Evolutionary conservation across 1,140 invertebrate genomes (phyloP).

Genomic region (Drosophila pachea): DNA sequence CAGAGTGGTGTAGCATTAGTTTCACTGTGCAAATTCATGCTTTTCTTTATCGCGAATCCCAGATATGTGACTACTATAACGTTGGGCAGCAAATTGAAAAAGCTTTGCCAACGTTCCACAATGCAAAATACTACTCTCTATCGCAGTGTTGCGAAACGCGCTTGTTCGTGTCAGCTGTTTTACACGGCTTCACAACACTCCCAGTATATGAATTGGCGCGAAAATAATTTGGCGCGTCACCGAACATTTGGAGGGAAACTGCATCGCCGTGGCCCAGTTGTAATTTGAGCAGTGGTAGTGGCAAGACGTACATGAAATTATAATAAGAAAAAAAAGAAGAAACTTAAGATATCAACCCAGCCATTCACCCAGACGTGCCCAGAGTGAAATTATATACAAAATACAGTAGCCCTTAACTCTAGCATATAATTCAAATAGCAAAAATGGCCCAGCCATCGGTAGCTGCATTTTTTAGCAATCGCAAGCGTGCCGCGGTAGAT

Average conservation of each 20-base stretch:
- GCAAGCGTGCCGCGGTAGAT: slow-evolving; percentile 84
- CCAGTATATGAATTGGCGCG: slow-evolving; percentile 15
- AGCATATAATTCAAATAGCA: slow-evolving; percentile 40
- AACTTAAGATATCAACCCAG: slow-evolving; percentile 18
- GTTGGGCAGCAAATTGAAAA: background rate
- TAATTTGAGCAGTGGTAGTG: slow-evolving; percentile 64
- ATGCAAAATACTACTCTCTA: slow-evolving; percentile 12
- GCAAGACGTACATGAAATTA: slow-evolving; percentile 48
- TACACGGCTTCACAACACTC: slow-evolving; percentile 39
- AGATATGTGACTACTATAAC: background rate
- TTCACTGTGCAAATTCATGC: too few relatives aligned
- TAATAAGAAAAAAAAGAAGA: slow-evolving; percentile 15
- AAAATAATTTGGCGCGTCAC: slow-evolving; percentile 61
- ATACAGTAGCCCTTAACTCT: slow-evolving; percentile 28
- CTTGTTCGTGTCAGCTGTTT: slow-evolving; percentile 39
- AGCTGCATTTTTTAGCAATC: slow-evolving; percentile 84
- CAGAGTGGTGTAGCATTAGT: too few relatives aligned
- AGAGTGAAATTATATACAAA: slow-evolving; percentile 45
- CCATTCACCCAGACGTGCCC: slow-evolving; percentile 45
- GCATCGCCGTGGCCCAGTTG: slow-evolving; percentile 66
- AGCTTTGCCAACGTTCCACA: slow-evolving; percentile 7
- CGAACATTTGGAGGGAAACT: slow-evolving; percentile 66
- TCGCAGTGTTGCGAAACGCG: slow-evolving; percentile 11
- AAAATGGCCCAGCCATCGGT: slow-evolving; percentile 86
- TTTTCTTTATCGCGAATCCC: too few relatives aligned